A percentile compares a stretch with the other conserved stretches of the same genome.
Evolutionary conservation across 2,888 invertebrate genomes (phyloP).

Genomic region (Drosophila rubida): DNA sequence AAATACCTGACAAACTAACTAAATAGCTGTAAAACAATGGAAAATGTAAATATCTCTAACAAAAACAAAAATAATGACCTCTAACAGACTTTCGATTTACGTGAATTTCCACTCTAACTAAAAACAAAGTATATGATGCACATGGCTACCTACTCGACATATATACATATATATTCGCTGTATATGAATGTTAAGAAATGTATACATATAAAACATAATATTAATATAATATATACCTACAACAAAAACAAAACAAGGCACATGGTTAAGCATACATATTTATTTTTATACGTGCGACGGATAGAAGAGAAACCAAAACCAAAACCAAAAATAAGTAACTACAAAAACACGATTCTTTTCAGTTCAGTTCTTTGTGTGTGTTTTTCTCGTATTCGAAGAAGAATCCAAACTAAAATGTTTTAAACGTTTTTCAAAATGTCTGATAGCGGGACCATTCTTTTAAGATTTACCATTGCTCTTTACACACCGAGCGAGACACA

Average conservation of each 20-base stretch:
- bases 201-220: slow-evolving; percentile 40
- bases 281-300: slow-evolving; percentile 71
- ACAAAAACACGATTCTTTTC: slow-evolving; percentile 52
- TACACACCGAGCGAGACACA: slow-evolving; percentile 25
- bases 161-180: slow-evolving; percentile 12
- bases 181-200: slow-evolving; percentile 38
- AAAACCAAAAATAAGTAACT: slow-evolving; percentile 24
- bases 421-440: slow-evolving; percentile 85
- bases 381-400: slow-evolving; percentile 66
- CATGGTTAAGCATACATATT: slow-evolving; percentile 60
- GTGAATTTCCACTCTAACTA: slow-evolving; percentile 46
- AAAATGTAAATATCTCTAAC: slow-evolving; percentile 56
- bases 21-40: neutral
- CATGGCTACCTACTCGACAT: slow-evolving; percentile 69
- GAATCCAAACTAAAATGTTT: slow-evolving; percentile 79
- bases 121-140: slow-evolving; percentile 48
- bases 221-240: slow-evolving; percentile 33
- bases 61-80: slow-evolving; percentile 39
- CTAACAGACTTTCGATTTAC: slow-evolving; percentile 70
- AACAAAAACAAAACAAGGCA: slow-evolving; percentile 17
- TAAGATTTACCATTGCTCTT: slow-evolving; percentile 85
- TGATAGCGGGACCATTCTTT: slow-evolving; percentile 86
- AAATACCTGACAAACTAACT: slow-evolving; percentile 57
- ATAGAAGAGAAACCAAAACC: slow-evolving; percentile 3
- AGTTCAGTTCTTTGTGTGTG: slow-evolving; percentile 54